phyloP scores from a whole-genome alignment of 2,113 vertebrate species.

The Piliocolobus tephrosceles region DNA sequence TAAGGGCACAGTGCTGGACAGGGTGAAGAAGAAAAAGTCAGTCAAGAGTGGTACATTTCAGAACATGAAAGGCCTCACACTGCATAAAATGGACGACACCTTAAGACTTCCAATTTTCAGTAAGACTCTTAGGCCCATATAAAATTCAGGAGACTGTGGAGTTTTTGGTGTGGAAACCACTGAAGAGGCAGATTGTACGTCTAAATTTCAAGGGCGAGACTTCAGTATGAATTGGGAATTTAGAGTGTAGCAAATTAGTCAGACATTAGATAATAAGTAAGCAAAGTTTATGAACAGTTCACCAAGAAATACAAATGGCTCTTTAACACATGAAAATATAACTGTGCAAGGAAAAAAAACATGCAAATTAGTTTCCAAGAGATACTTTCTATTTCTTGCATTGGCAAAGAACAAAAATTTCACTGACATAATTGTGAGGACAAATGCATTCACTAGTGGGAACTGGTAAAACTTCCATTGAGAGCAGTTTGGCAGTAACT shows the following conservation, averaged over 20 bases:
- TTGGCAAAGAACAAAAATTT: slow-evolving; percentile 39
- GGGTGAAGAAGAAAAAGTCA: not conserved
- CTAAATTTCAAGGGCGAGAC: not conserved
- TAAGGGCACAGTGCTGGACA: not conserved
- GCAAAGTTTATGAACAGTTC: slow-evolving; percentile 31
- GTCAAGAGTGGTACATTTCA: not conserved
- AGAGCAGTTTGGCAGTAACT: slow-evolving; percentile 37
- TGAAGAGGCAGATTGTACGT: not conserved
- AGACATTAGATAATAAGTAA: slow-evolving; percentile 19
- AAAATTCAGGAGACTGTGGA: not conserved
- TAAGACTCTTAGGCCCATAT: not conserved
- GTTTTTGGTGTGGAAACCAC: not conserved
- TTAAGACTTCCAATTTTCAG: not conserved
- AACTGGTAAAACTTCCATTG: not conserved
- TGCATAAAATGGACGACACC: not conserved
- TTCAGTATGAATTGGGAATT: not conserved
- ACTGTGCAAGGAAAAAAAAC: slow-evolving; percentile 19
- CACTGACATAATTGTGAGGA: slow-evolving; percentile 5
- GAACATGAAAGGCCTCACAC: not conserved
- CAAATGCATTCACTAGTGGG: not conserved
- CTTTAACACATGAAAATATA: slow-evolving; percentile 46
- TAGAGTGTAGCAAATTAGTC: not conserved
- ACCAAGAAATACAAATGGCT: slow-evolving; percentile 20
- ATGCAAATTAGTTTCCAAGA: slow-evolving; percentile 45
- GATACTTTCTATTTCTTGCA: not conserved